Base-by-base conservation (phyloP, 2,888 invertebrate species). In the Dascillus cervinus region DNA sequence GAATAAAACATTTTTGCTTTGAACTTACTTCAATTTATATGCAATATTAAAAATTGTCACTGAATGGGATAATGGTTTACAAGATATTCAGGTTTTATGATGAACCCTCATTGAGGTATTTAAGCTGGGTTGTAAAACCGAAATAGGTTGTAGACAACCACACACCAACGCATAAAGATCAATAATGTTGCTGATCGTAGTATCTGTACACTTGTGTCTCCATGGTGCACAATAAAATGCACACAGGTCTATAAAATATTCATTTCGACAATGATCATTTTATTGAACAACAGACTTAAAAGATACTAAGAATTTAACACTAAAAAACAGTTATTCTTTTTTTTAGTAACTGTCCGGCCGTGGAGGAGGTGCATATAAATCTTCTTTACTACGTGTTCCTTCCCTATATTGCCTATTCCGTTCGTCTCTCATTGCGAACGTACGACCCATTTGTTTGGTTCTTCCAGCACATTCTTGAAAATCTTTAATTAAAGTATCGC, bases 401-500 rank as follows among this genome's bases (percentile, higher is more conserved):
- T 55, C 52, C 3, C 60, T 55, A 37, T 73, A 73, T 55, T 84
- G 82, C 24, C 72, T 68, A 0, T 68, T 53, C 10, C 81, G 70
- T 53, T 83, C 82, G 1, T 40, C 40, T 17, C 69, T 58, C 77
- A 86, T 81, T 9, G 74, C 73, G 62, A 70, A 43, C 43, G 74
- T 69, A 51, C 85, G 69, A 48, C 69, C 59, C 10, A 59, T 55
- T 53, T 82, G 82, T 53, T 82, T 81, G 0, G 60, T 59, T 41
- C 65, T 60, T 2, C 66, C 63, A 9, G 72, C 63, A 47, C 89
- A 89, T 62, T 89, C 88, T 36, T 71, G 67, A 48, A 77, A 80
- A 60, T 89, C 87, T 0, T 69, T 66, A 32, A 81, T 69, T 4
- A 82, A 57, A 29, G 68, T 59, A 3, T 60, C 53, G 55, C 89